phyloP scores from a whole-genome alignment of 2,113 vertebrate genomes.

The Oreochromis niloticus region DNA sequence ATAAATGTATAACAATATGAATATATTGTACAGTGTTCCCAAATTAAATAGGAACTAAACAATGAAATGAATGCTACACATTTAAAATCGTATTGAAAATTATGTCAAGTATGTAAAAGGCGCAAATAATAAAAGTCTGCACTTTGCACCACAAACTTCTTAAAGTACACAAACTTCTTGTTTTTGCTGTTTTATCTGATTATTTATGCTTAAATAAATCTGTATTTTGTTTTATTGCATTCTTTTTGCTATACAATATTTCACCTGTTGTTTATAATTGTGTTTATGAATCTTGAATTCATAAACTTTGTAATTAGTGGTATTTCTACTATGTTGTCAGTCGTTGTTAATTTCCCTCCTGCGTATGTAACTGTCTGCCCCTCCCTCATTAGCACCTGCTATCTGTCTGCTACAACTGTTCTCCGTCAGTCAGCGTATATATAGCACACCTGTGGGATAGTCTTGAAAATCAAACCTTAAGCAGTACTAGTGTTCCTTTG shows the following conservation, averaged over 20 bases:
- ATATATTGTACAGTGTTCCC: not conserved
- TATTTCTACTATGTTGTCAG: not conserved
- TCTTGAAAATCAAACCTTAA: not conserved
- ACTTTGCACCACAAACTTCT: not conserved
- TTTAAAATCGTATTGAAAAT: not conserved
- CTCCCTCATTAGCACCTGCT: not conserved
- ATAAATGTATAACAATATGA: not conserved
- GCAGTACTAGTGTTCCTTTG: not conserved
- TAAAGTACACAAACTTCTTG: not conserved
- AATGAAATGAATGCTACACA: not conserved
- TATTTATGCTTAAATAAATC: not conserved
- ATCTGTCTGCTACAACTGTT: not conserved
- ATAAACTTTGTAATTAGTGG: not conserved
- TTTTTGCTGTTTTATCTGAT: not conserved
- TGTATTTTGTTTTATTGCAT: not conserved
- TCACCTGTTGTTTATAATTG: not conserved
- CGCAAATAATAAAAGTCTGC: not conserved
- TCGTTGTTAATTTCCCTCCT: not conserved
- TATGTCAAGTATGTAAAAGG: not conserved
- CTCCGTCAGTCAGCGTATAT: not conserved
- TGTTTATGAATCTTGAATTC: not conserved
- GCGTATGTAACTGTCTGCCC: not conserved
- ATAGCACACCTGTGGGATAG: not conserved
- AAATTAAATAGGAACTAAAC: not conserved
- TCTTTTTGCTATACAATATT: not conserved